phyloP scores from a whole-genome alignment of 2,797 vertebrate species.

The Mus minutoides region DNA sequence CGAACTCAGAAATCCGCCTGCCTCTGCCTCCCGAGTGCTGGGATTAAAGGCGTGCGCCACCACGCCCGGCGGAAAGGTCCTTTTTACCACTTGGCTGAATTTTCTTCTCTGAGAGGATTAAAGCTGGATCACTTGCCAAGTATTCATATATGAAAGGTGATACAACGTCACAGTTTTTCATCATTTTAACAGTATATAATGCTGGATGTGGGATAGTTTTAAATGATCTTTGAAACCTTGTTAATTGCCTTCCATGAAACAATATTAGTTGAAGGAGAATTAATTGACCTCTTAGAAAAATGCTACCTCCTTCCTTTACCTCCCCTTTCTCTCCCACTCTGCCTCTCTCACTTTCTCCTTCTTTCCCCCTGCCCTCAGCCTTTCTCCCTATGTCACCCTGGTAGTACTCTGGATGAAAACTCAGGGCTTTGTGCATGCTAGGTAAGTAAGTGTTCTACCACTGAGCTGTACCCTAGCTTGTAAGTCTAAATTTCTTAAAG shows the following conservation, averaged over 20 bases:
- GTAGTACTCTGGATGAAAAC: background rate
- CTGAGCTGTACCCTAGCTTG: background rate
- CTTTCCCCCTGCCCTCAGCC: background rate
- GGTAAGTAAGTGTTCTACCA: background rate
- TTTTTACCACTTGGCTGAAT: background rate
- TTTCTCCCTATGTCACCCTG: background rate
- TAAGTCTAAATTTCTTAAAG: slow-evolving; percentile 20
- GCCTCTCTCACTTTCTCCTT: background rate
- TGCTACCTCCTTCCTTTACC: background rate
- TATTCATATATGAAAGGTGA: background rate
- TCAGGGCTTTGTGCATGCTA: background rate
- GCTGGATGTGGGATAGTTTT: slow-evolving; percentile 3
- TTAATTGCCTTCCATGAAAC: background rate
- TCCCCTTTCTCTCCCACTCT: background rate
- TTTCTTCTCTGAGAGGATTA: background rate
- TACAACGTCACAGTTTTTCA: background rate
- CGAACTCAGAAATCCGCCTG: too few species aligned
- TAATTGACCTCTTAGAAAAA: slow-evolving; percentile 35
- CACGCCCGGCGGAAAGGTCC: background rate
- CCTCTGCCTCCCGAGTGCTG: too few species aligned
- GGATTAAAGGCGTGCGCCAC: too few species aligned
- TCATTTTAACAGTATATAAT: background rate
- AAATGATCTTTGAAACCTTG: slow-evolving; percentile 18
- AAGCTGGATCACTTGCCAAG: background rate
- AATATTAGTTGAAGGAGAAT: background rate